Evolutionary conservation across 1,140 invertebrate species (phyloP), one percentile per base, ranked within the genome.

Genomic region (Melipona quadrifasciata): DNA sequence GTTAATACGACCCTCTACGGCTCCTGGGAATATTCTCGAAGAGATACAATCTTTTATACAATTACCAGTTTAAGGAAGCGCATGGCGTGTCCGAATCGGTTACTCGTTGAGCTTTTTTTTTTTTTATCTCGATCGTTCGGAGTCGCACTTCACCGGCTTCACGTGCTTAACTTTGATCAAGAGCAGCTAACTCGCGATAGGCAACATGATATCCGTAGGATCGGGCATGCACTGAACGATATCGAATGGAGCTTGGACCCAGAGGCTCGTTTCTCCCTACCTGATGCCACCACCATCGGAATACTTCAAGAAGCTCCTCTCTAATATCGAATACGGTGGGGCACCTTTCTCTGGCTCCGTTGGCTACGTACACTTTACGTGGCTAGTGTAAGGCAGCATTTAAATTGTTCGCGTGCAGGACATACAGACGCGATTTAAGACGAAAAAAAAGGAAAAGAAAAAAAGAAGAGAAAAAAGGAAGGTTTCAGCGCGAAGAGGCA

Each of bases 271-370:
- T 92, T 93, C 92, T 93, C 93, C 91, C 91, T 88, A 87, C 86
- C 81, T 74, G 87, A 73, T 90, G 87, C 92, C 90, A 92, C 93
- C 92, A 93, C 92, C 87, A 91, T 47, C 88, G n/a, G 68, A 12
- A 65, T 73, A 85, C 74, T 81, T 84, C 82, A 83, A 90, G 91
- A 93, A 92, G 93, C 92, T 93, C 93, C 93, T 93, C 93, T 94
- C 93, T 94, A 94, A 94, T 93, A 92, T 93, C 84, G 89, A 76
- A 91, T 78, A 90, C 90, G 92, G 90, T 91, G 91, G 91, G 90
- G 91, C 93, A 94, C 94, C 94, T 94, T 94, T 94, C 93, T 94
- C 94, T 93, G 79, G 65, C 85, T 65, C 58, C 10, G 53, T 19
- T 82, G 71, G 78, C 80, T 88, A 82, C 58, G 53, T 79, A 70